Conservation (phyloP, 2,113 vertebrate species). For the Vulpes lagopus region DNA sequence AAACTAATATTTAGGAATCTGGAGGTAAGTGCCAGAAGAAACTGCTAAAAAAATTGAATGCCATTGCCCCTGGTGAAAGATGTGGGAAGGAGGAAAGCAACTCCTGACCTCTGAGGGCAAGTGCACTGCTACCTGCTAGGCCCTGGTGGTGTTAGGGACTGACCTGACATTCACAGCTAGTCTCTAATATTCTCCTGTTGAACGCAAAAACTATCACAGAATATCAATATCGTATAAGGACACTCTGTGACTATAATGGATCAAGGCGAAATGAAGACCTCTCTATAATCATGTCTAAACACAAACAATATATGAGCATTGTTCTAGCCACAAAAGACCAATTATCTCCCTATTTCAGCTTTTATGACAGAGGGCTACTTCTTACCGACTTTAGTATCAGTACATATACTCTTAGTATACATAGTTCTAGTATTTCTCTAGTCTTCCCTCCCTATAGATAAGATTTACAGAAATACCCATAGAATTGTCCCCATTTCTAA, state of each 20-base stretch:
- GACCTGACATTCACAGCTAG: not conserved
- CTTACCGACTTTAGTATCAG: not conserved
- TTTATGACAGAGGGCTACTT: not conserved
- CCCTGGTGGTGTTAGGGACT: fast-evolving
- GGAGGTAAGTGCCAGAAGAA: not conserved
- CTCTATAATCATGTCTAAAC: not conserved
- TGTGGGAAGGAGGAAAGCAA: not conserved
- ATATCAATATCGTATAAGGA: not conserved
- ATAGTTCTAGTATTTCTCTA: not conserved
- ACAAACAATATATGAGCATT: not conserved
- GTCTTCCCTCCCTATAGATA: not conserved
- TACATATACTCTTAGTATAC: too few relatives aligned
- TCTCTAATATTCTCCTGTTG: not conserved
- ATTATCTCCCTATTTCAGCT: not conserved
- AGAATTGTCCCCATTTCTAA: not conserved
- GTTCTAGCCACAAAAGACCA: not conserved
- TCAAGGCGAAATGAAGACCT: not conserved
- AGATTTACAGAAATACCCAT: not conserved
- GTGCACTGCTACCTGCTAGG: fast-evolving
- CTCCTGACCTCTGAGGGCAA: not conserved
- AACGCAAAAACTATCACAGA: not conserved
- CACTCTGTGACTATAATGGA: not conserved
- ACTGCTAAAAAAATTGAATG: not conserved
- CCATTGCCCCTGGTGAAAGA: not conserved
- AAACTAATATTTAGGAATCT: conserved; percentile 18